phyloP scores from a whole-genome alignment of 1,140 invertebrate genomes.

The Drosophila ficusphila region DNA sequence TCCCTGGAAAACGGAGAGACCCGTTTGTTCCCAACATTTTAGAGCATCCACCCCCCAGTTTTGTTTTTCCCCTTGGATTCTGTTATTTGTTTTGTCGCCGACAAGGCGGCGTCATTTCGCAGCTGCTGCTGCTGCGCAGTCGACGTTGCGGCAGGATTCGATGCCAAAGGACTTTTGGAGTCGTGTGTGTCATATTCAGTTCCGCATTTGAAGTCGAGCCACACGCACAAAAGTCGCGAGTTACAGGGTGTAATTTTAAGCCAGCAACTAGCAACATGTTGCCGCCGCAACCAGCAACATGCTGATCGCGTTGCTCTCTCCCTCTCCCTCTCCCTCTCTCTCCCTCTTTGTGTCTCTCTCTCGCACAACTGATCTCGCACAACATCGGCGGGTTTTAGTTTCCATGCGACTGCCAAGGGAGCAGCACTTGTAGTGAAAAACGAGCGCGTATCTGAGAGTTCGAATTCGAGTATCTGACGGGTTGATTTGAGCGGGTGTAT shows the following conservation, averaged over 20 bases:
- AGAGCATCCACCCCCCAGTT: constrained; percentile 18
- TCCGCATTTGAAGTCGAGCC: constrained; percentile 62
- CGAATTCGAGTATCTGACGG: constrained; percentile 11
- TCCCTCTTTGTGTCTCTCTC: too few relatives aligned
- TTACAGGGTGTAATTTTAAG: neutral
- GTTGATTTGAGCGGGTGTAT: constrained; percentile 26
- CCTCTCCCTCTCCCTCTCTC: constrained; percentile 1
- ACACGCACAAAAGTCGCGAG: constrained; percentile 40
- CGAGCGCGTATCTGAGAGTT: constrained; percentile 8
- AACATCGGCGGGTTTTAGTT: constrained; percentile 28
- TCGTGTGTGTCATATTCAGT: constrained; percentile 72
- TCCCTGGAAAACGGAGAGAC: constrained; percentile 26
- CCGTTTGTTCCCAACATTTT: constrained; percentile 25
- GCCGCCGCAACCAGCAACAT: constrained; percentile 16
- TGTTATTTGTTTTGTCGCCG: constrained; percentile 80
- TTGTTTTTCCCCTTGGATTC: constrained; percentile 63
- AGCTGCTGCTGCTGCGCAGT: constrained; percentile 24
- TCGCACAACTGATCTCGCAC: constrained; percentile 46
- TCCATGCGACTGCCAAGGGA: constrained; percentile 2
- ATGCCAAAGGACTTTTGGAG: constrained; percentile 65
- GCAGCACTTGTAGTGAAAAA: constrained; percentile 1
- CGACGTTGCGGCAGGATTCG: constrained; percentile 29
- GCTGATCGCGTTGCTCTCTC: constrained; percentile 16
- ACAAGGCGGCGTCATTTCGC: constrained; percentile 35
- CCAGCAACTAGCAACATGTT: constrained; percentile 31